Evolutionary conservation across 2,888 invertebrate genomes (phyloP), one percentile per base, ranked within the genome.

Genomic region (Diarsia brunnea): DNA sequence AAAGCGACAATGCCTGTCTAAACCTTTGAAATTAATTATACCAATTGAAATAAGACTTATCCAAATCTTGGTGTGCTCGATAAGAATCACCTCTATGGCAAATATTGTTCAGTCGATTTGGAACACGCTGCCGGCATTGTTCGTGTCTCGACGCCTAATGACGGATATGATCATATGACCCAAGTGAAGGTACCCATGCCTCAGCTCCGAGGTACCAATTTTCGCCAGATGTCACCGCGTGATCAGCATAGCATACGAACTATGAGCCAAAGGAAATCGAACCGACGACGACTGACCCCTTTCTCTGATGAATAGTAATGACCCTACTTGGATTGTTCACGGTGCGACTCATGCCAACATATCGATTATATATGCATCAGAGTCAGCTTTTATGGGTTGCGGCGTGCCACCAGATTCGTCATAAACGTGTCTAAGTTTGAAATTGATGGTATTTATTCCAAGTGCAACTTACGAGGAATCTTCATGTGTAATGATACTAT

Each of bases 281-380:
- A 92, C 87, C 88, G 88, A 81, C 90, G 88, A 81, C 90, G 84
- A 87, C 88, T 94, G 95, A 93, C 95, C 95, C 91, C 91, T 92
- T 94, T 95, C 89, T 89, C 88, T 92, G 86, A 84, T 92, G 96
- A 95, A 96, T 96, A 95, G 91, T 95, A 95, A 95, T 95, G 93
- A 94, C 95, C 94, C 89, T 93, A 93, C 91, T 90, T 92, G 94
- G 94, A 89, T 90, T 89, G 88, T 89, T 88, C 91, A 87, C 75
- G 82, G 82, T 75, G 73, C 77, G 82, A 89, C 89, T 88, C 87
- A 85, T 87, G 75, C 82, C 75, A 82, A 78, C 82, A 82, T 83
- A 81, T 83, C 80, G 82, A 84, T 87, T 85, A 86, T 86, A 81
- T 85, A 88, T 89, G 86, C 88, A 84, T 86, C 88, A 88, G 79